Conservation (phyloP, 1,140 invertebrate genomes). For the Procambarus virginalis region DNA sequence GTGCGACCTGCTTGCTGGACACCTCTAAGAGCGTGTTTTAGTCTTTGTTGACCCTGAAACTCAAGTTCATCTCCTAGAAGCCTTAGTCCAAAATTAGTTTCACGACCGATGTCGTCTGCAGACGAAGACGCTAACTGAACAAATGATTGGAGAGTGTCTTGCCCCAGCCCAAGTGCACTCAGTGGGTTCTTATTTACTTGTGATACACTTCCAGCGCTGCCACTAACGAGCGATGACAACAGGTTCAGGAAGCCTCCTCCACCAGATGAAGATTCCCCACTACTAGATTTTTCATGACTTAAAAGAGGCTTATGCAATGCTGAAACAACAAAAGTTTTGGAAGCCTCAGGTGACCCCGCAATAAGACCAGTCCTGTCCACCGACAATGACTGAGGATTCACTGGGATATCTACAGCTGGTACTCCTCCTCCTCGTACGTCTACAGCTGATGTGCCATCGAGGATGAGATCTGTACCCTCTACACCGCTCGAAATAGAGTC, state of each 20-base stretch:
- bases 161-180: not conserved
- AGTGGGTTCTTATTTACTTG: not conserved
- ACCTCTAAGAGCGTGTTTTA: not conserved
- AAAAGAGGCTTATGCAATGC: too few relatives aligned
- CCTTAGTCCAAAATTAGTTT: not conserved
- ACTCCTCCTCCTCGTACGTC: too few relatives aligned
- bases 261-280: not conserved
- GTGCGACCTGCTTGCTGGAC: not conserved
- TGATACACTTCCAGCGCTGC: not conserved
- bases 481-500: not conserved
- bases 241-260: not conserved
- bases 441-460: not conserved
- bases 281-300: not conserved
- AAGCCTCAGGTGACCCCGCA: too few relatives aligned
- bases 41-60: not conserved
- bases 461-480: too few relatives aligned
- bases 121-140: not conserved
- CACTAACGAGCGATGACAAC: not conserved
- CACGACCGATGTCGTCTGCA: not conserved
- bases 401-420: too few relatives aligned
- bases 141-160: not conserved
- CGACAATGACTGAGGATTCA: too few relatives aligned
- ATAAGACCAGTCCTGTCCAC: too few relatives aligned
- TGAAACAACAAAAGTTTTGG: too few relatives aligned
- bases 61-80: not conserved